Evolutionary conservation across 1,140 invertebrate species (phyloP), one percentile per base, ranked within the genome.

Genomic region (Chironomus striatipennis): DNA sequence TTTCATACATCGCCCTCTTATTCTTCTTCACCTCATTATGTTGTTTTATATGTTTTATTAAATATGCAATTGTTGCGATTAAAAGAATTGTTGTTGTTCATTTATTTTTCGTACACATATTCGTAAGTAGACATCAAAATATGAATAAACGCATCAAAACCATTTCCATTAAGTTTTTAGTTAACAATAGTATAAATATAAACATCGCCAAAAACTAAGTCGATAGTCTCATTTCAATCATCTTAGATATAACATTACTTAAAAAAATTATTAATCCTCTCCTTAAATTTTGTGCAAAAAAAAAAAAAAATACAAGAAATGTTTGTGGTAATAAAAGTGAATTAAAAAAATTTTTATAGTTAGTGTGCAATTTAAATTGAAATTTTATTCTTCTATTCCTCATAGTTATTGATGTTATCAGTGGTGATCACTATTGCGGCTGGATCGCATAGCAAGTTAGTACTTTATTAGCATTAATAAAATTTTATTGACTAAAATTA

Each of bases 211-310:
- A 21, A 70, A 20, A 70, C 8, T 70, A 21, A 70, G n/a, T 21
- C 18, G 1, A 70, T 70, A 70, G 65, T 70, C 65, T 70, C 17
- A 70, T 70, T 70, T 70, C 65, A 20, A 70, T 70, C 65, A 70
- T 70, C 65, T 20, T 20, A 70, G 47, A 57, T 57, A n/a, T 57
- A 57, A 57, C 47, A 57, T n/a, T n/a, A 57, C n/a, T n/a, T n/a
- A 57, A 4, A 57, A 57, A 57, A 47, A 47, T 47, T 47, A 47
- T 4, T 10, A 47, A 47, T 10, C 8, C 15, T 47, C 43, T 34
- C 43, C 8, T 47, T 47, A 12, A 12, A 57, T 57, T 57, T n/a
- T 57, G 5, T 57, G 24, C 24, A 57, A 57, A n/a, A 57, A 57
- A 57, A n/a, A n/a, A 57, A 15, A 57, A 12, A 12, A 12, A 57